These are phyloP conservation scores for Drosophila suboccidentalis DNA, from an alignment of 2,888 invertebrate species.

Conservation along the genomic window DNA sequence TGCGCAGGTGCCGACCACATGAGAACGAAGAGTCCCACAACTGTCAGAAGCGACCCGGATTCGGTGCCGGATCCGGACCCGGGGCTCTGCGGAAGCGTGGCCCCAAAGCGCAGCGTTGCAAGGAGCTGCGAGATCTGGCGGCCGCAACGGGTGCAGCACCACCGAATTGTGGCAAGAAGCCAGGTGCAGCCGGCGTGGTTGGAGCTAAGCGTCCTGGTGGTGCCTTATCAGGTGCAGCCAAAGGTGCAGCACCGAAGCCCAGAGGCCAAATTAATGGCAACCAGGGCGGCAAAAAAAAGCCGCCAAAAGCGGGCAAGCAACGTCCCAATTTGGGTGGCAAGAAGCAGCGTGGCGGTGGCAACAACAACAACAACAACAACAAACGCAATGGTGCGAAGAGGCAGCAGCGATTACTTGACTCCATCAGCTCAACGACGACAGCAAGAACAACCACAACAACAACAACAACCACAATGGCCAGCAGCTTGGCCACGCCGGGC, in stretches of 20 bases:
- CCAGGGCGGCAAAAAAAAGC: conserved; percentile 28
- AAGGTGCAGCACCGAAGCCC: conserved; percentile 18
- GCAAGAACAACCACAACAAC: conserved; percentile 51
- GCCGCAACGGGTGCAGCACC: conserved; percentile 39
- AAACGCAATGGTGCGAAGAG: conserved; percentile 58
- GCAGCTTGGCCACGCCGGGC: conserved; percentile 56
- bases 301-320: conserved; percentile 39
- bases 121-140: conserved; percentile 36
- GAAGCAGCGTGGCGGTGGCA: conserved; percentile 35
- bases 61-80: conserved; percentile 36
- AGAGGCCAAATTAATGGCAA: conserved; percentile 3
- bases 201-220: conserved; percentile 12
- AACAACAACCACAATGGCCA: conserved; percentile 62
- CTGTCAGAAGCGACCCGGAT: conserved; percentile 67
- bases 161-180: conserved; percentile 65
- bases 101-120: conserved; percentile 57
- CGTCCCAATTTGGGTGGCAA: conserved; percentile 38
- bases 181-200: neutral
- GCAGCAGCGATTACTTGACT: conserved; percentile 29
- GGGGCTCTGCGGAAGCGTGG: conserved; percentile 71
- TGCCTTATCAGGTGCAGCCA: conserved; percentile 7
- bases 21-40: conserved; percentile 83
- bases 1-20: conserved; percentile 82
- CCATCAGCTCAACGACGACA: conserved; percentile 33
- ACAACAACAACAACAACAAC: conserved; percentile 35